Evolutionary conservation across 2,797 vertebrate species (phyloP).

Genomic region (Catamblyrhynchus diadema): DNA sequence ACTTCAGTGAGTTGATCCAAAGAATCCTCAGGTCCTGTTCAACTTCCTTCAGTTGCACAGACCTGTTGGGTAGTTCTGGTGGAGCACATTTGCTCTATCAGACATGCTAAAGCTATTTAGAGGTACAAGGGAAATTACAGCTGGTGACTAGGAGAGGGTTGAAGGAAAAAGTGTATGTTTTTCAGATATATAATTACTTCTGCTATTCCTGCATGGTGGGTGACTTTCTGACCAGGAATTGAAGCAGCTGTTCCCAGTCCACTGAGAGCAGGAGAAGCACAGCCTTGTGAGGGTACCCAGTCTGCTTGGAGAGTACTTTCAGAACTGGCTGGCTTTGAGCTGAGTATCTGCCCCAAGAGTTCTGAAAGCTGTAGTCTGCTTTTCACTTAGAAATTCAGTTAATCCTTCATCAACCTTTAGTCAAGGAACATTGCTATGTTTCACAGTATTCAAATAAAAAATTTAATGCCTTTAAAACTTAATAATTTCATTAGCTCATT

Average conservation of each 20-base stretch:
- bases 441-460: neutral
- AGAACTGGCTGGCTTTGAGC: neutral
- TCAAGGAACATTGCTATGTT: neutral
- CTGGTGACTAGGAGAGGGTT: conserved; percentile 16
- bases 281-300: neutral
- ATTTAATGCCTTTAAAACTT: neutral
- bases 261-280: neutral
- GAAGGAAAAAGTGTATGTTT: conserved; percentile 20
- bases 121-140: conserved; percentile 25
- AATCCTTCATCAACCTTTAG: neutral
- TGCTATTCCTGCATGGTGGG: neutral
- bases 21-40: neutral
- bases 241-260: conserved; percentile 20
- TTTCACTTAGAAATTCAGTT: neutral
- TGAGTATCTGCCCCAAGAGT: neutral
- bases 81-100: conserved; percentile 19
- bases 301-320: neutral
- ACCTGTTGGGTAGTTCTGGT: neutral
- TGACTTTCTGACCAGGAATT: conserved; percentile 40
- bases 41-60: neutral
- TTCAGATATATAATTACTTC: neutral
- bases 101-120: conserved; percentile 36
- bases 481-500: neutral
- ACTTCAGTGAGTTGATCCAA: neutral
- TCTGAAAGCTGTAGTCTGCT: neutral